These are phyloP conservation scores for Rutpela maculata DNA, from an alignment of 2,888 invertebrate species.

Conservation along the genomic window DNA sequence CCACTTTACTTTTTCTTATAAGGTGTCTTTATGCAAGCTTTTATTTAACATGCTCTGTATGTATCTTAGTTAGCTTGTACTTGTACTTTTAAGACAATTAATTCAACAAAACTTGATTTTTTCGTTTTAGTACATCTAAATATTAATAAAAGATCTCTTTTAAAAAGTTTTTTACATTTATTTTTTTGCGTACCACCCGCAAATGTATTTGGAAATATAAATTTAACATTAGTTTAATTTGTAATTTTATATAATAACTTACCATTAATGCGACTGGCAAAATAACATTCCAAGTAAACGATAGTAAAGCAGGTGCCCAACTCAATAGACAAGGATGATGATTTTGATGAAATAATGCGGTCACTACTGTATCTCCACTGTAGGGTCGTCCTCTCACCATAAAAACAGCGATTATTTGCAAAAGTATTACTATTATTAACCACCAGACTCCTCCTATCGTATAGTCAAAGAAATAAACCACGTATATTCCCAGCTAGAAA, in stretches of 20 bases:
- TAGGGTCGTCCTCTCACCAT: conserved; percentile 91
- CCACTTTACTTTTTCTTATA: too few relatives aligned
- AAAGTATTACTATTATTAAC: conserved; percentile 86
- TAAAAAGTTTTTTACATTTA: too few relatives aligned
- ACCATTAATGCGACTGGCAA: conserved; percentile 89
- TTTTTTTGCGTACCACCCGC: too few relatives aligned
- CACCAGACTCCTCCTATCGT: conserved; percentile 91
- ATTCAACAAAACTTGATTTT: too few relatives aligned
- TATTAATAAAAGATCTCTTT: too few relatives aligned
- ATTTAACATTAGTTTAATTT: background rate
- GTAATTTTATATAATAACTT: conserved; percentile 62
- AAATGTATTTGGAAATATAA: background rate
- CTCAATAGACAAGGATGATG: conserved; percentile 73
- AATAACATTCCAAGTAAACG: conserved; percentile 92
- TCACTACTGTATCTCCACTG: conserved; percentile 84
- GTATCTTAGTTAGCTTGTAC: too few relatives aligned
- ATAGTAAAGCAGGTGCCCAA: conserved; percentile 83
- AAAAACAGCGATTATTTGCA: conserved; percentile 88
- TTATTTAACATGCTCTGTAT: too few relatives aligned
- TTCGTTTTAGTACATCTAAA: too few relatives aligned
- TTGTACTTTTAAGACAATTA: too few relatives aligned
- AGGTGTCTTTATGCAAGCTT: too few relatives aligned
- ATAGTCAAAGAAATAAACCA: conserved; percentile 91
- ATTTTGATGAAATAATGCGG: conserved; percentile 78
- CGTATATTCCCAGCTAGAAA: conserved; percentile 83